Base-by-base conservation (phyloP, 2,797 vertebrate genomes). In the Galagoides demidoff region DNA sequence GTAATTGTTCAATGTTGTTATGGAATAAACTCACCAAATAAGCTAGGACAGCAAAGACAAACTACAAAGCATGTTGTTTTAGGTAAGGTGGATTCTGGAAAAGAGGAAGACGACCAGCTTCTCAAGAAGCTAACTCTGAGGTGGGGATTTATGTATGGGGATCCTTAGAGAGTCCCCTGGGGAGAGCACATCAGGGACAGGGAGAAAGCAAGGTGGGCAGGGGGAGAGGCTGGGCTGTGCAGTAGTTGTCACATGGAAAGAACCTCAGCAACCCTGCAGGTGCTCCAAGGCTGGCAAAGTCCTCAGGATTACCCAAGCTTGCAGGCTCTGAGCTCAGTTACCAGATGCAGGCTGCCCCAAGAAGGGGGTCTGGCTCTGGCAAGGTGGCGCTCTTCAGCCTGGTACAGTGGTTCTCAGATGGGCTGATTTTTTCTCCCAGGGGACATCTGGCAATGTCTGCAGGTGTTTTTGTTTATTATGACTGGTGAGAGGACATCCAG, bases 121-220 rank as follows among this genome's bases (percentile, higher is more conserved):
- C 70, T 92, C 78, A 34, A 25, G 52, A 90, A 63, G 61, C n/a
- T 39, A 68, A 17, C 45, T 84, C 87, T 82, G 57, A 73, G 49
- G n/a, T 7, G 0, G 34, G 29, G 49, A 39, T 68, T 59, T 61
- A 8, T 68, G 31, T 59, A 52, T 3, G 14, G 5, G 34, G 79
- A 63, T 52, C 37, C 7, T 73, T 37, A 59, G 61, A 3, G 55
- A 49, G 59, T 34, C 34, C 14, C 27, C 1, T 14, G 12, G 61
- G 52, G 34, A 11, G 17, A 52, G 71, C 9, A 37, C 13, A 4
- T 55, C 27, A 22, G 45, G 39, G 27, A 74, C 37, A 22, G 11
- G 43, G 76, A 52, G 25, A n/a, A 63, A 17, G 55, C 66, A 55
- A 82, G 43, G 1, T 43, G 29, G 63, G 31, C 27, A 4, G 5